Base-by-base conservation (phyloP, 1,140 invertebrate genomes). In the Aleiodes sp. region DNA sequence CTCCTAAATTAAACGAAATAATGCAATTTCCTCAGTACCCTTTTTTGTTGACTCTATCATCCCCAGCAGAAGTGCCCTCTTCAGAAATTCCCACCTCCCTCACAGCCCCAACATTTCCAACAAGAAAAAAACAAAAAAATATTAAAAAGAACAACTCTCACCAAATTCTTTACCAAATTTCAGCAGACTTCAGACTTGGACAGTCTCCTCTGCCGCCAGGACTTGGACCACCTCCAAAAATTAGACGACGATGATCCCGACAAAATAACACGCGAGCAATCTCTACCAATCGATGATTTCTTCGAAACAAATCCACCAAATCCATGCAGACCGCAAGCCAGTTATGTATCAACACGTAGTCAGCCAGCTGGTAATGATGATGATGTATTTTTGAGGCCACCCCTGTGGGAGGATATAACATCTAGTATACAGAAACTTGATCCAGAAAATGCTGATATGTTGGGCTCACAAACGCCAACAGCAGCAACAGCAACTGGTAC, bases 391-490 rank as follows among this genome's bases (percentile, higher is more conserved):
- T 89, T 94, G 71, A 90, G 93, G 76, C 93, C 94, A 8, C 91
- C 91, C 12, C 87, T 94, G 6, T 96, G 94, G 94, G 94, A 96
- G 83, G 94, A 95, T 86, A 95, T 96, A 80, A 92, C 93, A 52
- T 94, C 93, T 78, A 94, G 93, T 75, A 94, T 96, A 80, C 91
- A 94, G 76, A 95, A 94, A 82, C 91, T 95, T 72, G 94, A 95
- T 80, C 93, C 93, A 12, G 94, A 94, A 80, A 94, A 94, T 80
- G 92, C 94, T n/a, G 92, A 94, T 79, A 94, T 95, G 92, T 85
- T 95, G 71, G 92, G 90, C 37, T 81, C 81, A 61, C 88, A 81
- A 76, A 83, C 76, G 1, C 7, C 31, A 33, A 33, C 31, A 26
- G 16, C 63, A 14, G 28, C 59, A 16, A 12, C 60, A 29, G 26